Conservation (phyloP, 2,888 invertebrate species). For the Lithodes maja region DNA sequence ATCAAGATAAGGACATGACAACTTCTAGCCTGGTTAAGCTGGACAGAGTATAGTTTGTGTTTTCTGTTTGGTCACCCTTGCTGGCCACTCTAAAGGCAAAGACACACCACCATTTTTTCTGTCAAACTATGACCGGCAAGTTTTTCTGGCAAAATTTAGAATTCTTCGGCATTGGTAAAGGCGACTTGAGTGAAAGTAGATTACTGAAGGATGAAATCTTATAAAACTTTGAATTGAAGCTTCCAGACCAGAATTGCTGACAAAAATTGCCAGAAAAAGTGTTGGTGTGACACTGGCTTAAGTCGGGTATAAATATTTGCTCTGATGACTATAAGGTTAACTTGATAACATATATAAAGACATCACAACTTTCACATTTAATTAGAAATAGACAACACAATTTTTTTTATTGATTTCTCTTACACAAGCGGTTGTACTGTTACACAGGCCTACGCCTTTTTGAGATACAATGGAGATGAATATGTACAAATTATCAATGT, state of each 20-base stretch:
- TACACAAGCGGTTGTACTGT: conserved; percentile 66
- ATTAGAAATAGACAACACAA: conserved; percentile 62
- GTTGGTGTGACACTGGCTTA: not conserved
- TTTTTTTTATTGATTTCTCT: conserved; percentile 62
- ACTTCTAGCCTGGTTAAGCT: too few species aligned
- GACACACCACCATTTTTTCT: too few species aligned
- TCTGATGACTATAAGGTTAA: conserved; percentile 42
- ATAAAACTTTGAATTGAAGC: too few species aligned
- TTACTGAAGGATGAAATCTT: too few species aligned
- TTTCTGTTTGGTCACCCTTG: conserved; percentile 30
- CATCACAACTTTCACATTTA: conserved; percentile 57
- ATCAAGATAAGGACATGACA: too few species aligned
- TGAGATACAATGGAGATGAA: conserved; percentile 61
- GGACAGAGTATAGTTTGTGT: too few species aligned
- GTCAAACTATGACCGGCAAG: too few species aligned
- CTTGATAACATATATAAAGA: conserved; percentile 53
- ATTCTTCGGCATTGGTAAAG: too few species aligned
- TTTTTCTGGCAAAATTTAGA: too few species aligned
- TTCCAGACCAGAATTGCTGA: too few species aligned
- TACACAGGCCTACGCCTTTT: conserved; percentile 60
- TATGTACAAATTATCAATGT: conserved; percentile 63
- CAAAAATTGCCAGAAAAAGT: too few species aligned
- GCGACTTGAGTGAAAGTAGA: too few species aligned
- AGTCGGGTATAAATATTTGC: conserved; percentile 42
- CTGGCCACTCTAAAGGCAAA: conserved; percentile 5